phyloP scores from a whole-genome alignment of 2,113 vertebrate species.

The Lagenorhynchus albirostris region DNA sequence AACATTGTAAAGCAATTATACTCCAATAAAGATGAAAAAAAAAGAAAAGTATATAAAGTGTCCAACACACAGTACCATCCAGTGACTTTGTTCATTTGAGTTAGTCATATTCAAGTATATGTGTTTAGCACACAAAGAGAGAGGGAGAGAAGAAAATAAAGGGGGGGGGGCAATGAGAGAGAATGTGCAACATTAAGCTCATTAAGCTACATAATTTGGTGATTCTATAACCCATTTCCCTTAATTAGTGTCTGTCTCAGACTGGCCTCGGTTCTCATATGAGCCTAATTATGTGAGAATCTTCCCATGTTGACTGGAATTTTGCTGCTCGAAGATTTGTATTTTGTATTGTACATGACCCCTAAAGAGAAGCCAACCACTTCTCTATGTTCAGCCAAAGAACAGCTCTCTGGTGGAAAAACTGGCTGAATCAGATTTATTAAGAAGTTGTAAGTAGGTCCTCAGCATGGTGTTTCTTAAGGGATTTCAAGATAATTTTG shows the following conservation, averaged over 20 bases:
- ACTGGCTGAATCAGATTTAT: not conserved
- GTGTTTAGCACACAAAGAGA: not conserved
- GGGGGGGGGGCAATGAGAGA: not conserved
- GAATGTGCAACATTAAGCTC: not conserved
- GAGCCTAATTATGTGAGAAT: not conserved
- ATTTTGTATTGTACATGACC: not conserved
- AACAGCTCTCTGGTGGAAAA: not conserved
- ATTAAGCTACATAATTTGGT: not conserved
- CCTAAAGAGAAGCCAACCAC: constrained; percentile 5
- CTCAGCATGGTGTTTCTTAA: not conserved
- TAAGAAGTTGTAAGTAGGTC: not conserved
- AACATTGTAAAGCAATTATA: too few species aligned
- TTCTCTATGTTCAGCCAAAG: constrained; percentile 15
- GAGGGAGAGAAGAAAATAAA: not conserved
- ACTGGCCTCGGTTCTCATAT: not conserved
- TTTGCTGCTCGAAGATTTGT: constrained; percentile 16
- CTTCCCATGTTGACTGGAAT: not conserved
- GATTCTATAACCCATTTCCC: not conserved
- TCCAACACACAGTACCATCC: not conserved
- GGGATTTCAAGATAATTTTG: not conserved
- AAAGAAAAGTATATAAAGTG: not conserved
- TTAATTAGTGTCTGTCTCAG: not conserved
- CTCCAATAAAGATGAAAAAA: too few species aligned
- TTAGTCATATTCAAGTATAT: not conserved
- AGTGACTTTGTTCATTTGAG: not conserved